Evolutionary conservation across 2,113 vertebrate genomes (phyloP).

Genomic region (Hippoglossus stenolepis): DNA sequence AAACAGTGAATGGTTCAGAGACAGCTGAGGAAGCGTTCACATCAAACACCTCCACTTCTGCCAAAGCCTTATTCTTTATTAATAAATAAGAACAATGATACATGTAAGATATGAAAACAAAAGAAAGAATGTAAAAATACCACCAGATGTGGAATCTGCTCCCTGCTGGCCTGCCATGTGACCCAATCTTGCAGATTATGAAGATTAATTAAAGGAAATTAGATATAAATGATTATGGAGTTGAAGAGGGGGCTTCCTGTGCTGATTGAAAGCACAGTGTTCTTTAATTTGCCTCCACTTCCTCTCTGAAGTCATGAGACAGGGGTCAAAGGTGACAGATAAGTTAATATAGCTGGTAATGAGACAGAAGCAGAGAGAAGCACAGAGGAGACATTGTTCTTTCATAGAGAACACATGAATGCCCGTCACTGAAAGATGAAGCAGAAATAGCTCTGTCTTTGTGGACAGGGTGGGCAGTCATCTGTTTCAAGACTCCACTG

Average conservation of each 20-base stretch:
- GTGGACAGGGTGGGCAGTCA: not conserved
- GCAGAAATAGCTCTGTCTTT: constrained; percentile 14
- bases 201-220: constrained; percentile 67
- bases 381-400: constrained; percentile 55
- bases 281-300: constrained; percentile 42
- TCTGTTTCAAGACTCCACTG: no score
- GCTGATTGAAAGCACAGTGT: constrained; percentile 41
- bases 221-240: constrained; percentile 50
- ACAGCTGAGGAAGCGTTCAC: not conserved
- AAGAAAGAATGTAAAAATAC: not conserved
- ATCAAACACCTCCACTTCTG: not conserved
- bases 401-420: not conserved
- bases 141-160: not conserved
- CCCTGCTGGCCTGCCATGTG: constrained; percentile 5
- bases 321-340: constrained; percentile 54
- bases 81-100: not conserved
- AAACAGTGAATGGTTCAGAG: no score
- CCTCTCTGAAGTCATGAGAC: constrained; percentile 33
- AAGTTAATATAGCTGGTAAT: constrained; percentile 68
- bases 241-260: constrained; percentile 54
- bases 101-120: not conserved
- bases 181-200: constrained; percentile 5
- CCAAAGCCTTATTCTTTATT: not conserved
- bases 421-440: not conserved
- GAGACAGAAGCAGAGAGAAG: constrained; percentile 19